Base-by-base conservation (phyloP, 2,113 vertebrate genomes). In the Cryptotis parvus region DNA sequence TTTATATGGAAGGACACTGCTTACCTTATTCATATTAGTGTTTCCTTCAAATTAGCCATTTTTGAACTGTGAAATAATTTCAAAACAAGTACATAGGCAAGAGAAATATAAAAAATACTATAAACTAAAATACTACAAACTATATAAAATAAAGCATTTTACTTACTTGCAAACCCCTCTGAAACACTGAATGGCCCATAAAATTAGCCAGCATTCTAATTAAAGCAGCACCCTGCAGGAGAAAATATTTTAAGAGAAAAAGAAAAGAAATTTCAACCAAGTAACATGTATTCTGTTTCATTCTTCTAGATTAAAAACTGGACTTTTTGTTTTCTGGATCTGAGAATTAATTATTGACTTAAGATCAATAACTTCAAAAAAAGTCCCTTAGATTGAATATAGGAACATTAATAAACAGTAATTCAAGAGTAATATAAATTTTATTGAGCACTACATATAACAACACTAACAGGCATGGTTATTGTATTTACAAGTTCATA, bases 181-280 rank as follows among this genome's bases (percentile, higher is more conserved):
- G 99, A 98, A 99, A 99, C 80, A 99, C 97, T 22, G 98, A 97
- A 96, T 99, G 98, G 92, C 99, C 99, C 99, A 99, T 99, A 97
- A 99, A 99, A 96, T 99, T 99, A 79, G 99, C 99, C 98, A 99
- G 91, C 99, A 99, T 99, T 97, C 99, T 98, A 98, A 99, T 99
- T 97, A 99, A 97, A 77, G 99, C 99, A 45, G 99, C 99, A 90
- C 99, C 99, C 99, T 99, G 91, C 58, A 73, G 82, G 41, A 95
- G 97, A 96, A 18, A 96, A 94, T 0, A 96, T 78, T 72, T 74
- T 73, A 41, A 35, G 9, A 66, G 29, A 20, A 35, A n/a, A 18
- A 72, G 31, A 81, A 31, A 76, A 92, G 87, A 70, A 92, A 75
- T 65, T 84, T 95, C 22, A 95, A 20, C 78, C 11, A 65, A 91